Evolutionary conservation across 2,888 invertebrate genomes (phyloP).

Genomic region (Chaetogeoica ovagalla): DNA sequence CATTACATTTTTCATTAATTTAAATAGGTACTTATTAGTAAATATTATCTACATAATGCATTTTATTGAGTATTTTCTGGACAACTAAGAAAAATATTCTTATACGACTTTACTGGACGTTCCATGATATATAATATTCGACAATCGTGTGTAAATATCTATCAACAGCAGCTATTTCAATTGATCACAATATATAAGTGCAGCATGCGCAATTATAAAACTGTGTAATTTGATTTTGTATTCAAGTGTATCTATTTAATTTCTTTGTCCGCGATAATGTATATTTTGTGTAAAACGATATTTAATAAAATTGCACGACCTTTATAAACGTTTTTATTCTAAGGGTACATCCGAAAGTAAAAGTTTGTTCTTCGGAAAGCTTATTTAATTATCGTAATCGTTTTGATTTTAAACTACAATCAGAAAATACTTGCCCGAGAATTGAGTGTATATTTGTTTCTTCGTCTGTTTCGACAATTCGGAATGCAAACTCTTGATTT

Average conservation of each 20-base stretch:
- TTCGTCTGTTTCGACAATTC: conserved; percentile 52
- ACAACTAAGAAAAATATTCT: background rate
- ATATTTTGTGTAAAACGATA: too few species aligned
- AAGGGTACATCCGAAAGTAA: too few species aligned
- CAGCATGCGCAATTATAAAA: background rate
- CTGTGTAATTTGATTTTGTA: background rate
- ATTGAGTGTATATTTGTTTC: conserved; percentile 51
- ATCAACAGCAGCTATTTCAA: too few species aligned
- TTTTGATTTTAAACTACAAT: background rate
- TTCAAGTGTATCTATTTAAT: background rate
- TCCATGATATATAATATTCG: background rate
- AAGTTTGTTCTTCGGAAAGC: too few species aligned
- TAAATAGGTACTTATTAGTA: background rate
- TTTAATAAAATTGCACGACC: too few species aligned
- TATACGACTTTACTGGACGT: background rate
- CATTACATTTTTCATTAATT: background rate
- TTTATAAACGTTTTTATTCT: too few species aligned
- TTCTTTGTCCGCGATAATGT: too few species aligned
- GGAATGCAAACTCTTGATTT: conserved; percentile 48
- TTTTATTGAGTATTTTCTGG: background rate
- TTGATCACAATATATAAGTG: background rate
- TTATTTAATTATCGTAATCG: too few species aligned
- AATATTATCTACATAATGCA: background rate
- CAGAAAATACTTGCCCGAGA: conserved; percentile 53
- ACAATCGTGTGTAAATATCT: background rate